Conservation (phyloP, 2,113 vertebrate species). For the Chelonoidis abingdonii region DNA sequence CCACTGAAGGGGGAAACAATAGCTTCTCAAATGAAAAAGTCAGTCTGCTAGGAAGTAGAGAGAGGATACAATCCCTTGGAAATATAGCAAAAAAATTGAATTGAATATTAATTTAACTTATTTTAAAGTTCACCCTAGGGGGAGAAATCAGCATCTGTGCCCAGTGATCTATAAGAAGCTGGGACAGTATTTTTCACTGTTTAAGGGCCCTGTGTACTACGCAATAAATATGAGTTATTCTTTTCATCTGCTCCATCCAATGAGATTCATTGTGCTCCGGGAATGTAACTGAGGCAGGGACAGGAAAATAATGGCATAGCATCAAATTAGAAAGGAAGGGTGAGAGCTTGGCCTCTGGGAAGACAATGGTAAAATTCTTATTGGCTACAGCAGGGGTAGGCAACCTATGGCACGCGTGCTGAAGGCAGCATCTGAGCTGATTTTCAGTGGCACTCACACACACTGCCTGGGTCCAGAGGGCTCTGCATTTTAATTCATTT, state of each 20-base stretch:
- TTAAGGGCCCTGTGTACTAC: fast-evolving
- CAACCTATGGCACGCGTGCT: too few species aligned
- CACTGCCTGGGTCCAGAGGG: too few species aligned
- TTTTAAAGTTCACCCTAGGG: neutral
- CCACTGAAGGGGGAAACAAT: neutral
- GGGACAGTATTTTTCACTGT: neutral
- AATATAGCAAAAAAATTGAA: neutral
- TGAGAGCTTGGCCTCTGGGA: neutral
- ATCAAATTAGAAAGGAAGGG: neutral
- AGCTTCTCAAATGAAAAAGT: neutral
- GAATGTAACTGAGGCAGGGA: neutral
- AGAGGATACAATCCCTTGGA: neutral
- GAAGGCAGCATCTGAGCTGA: too few species aligned
- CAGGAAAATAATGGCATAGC: neutral
- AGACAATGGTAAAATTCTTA: neutral
- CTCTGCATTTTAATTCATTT: too few species aligned
- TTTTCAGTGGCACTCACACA: too few species aligned
- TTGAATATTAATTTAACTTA: neutral
- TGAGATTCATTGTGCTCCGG: neutral
- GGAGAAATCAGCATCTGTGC: neutral
- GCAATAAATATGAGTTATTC: neutral
- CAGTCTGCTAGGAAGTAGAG: neutral
- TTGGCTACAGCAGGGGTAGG: too few species aligned
- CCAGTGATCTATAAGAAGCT: neutral
- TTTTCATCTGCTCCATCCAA: neutral